Base-by-base conservation (phyloP, 2,113 vertebrate genomes). In the Menidia beryllina region DNA sequence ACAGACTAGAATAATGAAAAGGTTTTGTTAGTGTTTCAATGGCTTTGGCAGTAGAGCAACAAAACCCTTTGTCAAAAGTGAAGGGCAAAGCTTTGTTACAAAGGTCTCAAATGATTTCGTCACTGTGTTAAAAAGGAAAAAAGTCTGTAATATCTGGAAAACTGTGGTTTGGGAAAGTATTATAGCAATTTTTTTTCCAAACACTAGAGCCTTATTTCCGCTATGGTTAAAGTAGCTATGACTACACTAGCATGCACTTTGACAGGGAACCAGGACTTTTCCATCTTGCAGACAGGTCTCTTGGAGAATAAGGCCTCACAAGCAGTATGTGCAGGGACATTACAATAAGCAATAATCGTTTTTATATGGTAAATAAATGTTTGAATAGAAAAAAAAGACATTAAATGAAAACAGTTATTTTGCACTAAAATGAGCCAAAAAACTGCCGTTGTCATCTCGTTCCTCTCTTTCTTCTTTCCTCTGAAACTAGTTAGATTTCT, bases 381-480 rank as follows among this genome's bases (percentile, higher is more conserved):
- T 61, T 1, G 7, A 39, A 10, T 14, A 39, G 38, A 57, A 20
- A 53, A 26, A 65, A n/a, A 24, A 14, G 12, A 23, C 8, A 1
- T 62, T 50, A n/a, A 36, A 59, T 26, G 0, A 55, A 52, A 59
- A 38, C 11, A 47, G 2, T 51, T 9, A n/a, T 53, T 58, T 55
- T 15, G 56, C 12, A 45, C 23, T 26, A 52, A 52, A 25, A 17
- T 57, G 21, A 26, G n/a, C 26, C n/a, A 7, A 53, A 8, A 30
- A 67, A 34, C n/a, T n/a, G 26, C 14, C 45, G 48, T 65, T 30
- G n/a, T 13, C 30, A 39, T 38, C 38, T 41, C 43, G 12, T 50
- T 73, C 15, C n/a, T 54, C 4, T 57, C 57, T 45, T 61, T 34
- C 24, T 50, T 52, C 5, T 62, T 47, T 60, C 20, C 26, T 19